Evolutionary conservation across 2,888 invertebrate genomes (phyloP).

Genomic region (Cheilosia scutellata): DNA sequence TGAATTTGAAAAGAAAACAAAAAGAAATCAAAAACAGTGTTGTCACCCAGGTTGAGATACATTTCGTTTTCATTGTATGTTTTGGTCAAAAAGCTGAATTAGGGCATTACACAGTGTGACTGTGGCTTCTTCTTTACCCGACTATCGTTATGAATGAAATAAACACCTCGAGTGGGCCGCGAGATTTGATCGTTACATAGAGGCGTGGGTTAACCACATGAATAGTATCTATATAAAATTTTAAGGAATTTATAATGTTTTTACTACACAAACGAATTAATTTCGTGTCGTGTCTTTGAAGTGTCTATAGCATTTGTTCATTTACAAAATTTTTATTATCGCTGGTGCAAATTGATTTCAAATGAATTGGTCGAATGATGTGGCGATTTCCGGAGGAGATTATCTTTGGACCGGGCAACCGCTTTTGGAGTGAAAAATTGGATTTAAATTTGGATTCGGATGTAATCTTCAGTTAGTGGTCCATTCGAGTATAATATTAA

Average conservation of each 20-base stretch:
- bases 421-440: slow-evolving; percentile 9
- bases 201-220: slow-evolving; percentile 15
- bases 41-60: slow-evolving; percentile 29
- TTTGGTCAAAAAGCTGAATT: slow-evolving; percentile 23
- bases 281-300: not conserved
- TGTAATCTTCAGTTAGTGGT: not conserved
- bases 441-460: not conserved
- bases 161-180: slow-evolving; percentile 16
- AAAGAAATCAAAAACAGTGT: slow-evolving; percentile 15
- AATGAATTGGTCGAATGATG: not conserved
- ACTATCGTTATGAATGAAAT: slow-evolving; percentile 23
- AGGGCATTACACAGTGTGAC: slow-evolving; percentile 5
- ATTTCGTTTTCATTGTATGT: slow-evolving; percentile 1
- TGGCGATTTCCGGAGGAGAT: slow-evolving; percentile 46
- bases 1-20: not conserved
- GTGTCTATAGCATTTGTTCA: not conserved
- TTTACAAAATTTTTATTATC: slow-evolving; percentile 12
- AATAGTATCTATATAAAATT: not conserved
- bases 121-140: slow-evolving; percentile 41
- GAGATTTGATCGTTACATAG: not conserved
- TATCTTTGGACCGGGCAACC: slow-evolving; percentile 27
- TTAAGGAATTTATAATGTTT: not conserved
- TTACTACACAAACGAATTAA: not conserved
- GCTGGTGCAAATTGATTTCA: slow-evolving; percentile 28
- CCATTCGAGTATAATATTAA: not conserved